Base-by-base conservation (phyloP, 2,113 vertebrate genomes). In the Lamprologus tigripictilis region DNA sequence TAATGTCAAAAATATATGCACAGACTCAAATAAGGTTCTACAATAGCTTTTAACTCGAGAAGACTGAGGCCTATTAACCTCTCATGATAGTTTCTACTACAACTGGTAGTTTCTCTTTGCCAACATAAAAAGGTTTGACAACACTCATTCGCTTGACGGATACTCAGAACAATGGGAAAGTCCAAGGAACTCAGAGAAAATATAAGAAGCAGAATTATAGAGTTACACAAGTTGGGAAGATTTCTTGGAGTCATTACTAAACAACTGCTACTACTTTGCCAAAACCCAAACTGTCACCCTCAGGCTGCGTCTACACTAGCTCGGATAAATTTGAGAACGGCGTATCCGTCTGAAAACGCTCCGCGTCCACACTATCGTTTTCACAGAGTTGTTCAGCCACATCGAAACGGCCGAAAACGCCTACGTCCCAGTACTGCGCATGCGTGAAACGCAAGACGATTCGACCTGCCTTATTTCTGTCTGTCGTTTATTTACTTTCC, bases 301-400 rank as follows among this genome's bases (percentile, higher is more conserved):
- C 58, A 63, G 58, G 58, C 28, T 63, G 28, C 1, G 3, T 63
- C 58, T 63, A 63, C 31, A 63, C 28, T 35, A 35, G 31, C 28
- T 33, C 0, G 0, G 31, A 63, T 35, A 63, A 2, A 63, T 19
- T 63, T 7, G 31, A 63, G 1, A 63, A 63, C 1, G 0, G 9
- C 31, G 4, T 35, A 63, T n/a, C 0, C 3, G 2, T 63, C 17
- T 63, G 58, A 63, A 11, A 63, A 63, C 4, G 9, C 9, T 2
- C 58, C 4, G 1, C 16, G 9, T 63, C 58, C 58, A 63, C 58
- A 7, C 58, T 61, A 0, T 0, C 16, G 9, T 61, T 33, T 61
- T 19, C 28, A 33, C 0, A 33, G 16, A 63, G 58, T 33, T 63
- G 58, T 11, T 33, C 9, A 33, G 5, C 9, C 4, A 9, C 23